Conservation (phyloP, 2,797 vertebrate species). For the Phylloscopus collybita region DNA sequence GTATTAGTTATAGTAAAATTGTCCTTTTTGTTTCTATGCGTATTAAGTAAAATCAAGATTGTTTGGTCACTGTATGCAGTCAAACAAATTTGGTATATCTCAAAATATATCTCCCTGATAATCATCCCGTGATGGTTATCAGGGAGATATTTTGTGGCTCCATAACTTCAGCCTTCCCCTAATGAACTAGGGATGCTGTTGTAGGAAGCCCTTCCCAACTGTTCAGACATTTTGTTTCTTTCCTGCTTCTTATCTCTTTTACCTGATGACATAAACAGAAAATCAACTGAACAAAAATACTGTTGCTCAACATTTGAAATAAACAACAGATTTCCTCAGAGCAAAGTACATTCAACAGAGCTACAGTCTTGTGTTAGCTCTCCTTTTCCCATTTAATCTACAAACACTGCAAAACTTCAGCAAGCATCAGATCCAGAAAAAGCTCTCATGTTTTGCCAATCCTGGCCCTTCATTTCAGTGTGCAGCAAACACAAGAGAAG, state of each 20-base stretch:
- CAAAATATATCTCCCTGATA: not conserved
- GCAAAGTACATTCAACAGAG: not conserved
- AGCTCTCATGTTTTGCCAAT: not conserved
- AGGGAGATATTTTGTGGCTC: fast-evolving
- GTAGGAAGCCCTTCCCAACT: not conserved
- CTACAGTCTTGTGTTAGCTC: not conserved
- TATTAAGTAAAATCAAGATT: not conserved
- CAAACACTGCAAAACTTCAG: not conserved
- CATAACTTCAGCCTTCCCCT: not conserved
- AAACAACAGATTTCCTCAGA: not conserved
- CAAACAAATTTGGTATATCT: not conserved
- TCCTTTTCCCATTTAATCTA: not conserved
- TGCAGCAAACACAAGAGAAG: not conserved
- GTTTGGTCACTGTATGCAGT: not conserved
- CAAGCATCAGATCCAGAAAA: not conserved
- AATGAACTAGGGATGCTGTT: not conserved
- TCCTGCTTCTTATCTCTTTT: not conserved
- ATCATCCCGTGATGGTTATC: not conserved
- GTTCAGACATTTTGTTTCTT: not conserved
- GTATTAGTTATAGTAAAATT: not conserved
- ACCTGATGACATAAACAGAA: not conserved
- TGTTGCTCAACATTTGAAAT: not conserved
- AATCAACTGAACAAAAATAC: not conserved
- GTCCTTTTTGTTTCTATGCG: not conserved
- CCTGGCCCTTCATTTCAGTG: not conserved